phyloP scores from a whole-genome alignment of 2,113 vertebrate genomes.

The Potamarius usumacintae region DNA sequence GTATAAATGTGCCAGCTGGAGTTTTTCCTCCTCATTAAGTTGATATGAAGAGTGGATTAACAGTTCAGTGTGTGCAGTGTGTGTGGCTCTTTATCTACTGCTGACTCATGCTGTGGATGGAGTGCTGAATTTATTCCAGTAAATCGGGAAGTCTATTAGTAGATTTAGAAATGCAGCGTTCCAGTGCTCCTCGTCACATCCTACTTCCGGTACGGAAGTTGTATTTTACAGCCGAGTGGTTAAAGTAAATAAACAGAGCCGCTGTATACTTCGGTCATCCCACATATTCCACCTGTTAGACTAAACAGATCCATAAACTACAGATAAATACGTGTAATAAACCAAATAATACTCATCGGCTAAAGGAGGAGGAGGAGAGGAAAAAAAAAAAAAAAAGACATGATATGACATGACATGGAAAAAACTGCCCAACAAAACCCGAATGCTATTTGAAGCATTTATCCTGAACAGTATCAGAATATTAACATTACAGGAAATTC shows the following conservation, averaged over 20 bases:
- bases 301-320: neutral
- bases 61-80: neutral
- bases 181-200: constrained; percentile 7
- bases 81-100: constrained; percentile 55
- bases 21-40: neutral
- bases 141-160: constrained; percentile 61
- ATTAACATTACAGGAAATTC: neutral
- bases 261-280: neutral
- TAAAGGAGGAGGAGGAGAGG: too few relatives aligned
- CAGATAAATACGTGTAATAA: neutral
- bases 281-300: neutral
- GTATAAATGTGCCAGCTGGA: neutral
- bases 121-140: constrained; percentile 68
- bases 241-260: neutral
- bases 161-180: constrained; percentile 45
- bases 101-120: constrained; percentile 65
- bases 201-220: constrained; percentile 14
- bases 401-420: neutral
- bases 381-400: neutral
- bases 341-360: neutral
- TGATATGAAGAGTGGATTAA: neutral
- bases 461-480: neutral
- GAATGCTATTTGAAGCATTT: neutral
- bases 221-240: neutral
- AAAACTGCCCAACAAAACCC: neutral